These are phyloP conservation scores for Dendrocopos noguchii DNA, from an alignment of 2,113 vertebrate genomes.

Conservation along the genomic window DNA sequence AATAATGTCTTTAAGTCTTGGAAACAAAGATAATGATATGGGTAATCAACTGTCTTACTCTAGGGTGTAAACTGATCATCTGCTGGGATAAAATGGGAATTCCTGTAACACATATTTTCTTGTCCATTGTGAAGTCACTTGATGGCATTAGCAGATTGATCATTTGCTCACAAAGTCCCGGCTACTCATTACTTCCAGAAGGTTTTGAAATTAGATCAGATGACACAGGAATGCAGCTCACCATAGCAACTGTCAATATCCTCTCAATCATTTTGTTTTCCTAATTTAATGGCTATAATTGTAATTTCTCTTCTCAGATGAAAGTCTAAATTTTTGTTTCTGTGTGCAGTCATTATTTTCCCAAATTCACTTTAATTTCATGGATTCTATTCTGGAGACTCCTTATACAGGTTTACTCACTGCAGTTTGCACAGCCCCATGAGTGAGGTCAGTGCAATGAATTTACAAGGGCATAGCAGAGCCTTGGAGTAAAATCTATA, in stretches of 20 bases:
- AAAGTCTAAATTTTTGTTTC: not conserved
- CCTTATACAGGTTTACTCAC: not conserved
- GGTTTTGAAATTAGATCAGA: conserved; percentile 33
- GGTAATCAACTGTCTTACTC: conserved; percentile 24
- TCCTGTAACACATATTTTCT: conserved; percentile 42
- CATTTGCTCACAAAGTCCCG: not conserved
- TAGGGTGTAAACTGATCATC: conserved; percentile 27
- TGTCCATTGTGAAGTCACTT: conserved; percentile 12
- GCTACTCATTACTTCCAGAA: conserved; percentile 29
- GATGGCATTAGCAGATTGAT: conserved; percentile 37
- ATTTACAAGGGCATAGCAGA: not conserved
- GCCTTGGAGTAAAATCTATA: not conserved
- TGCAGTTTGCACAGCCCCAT: not conserved
- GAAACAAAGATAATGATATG: conserved; percentile 31
- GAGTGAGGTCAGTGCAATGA: not conserved
- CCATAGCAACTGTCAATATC: not conserved
- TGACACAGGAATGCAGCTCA: not conserved
- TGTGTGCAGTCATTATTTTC: not conserved
- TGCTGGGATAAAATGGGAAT: conserved; percentile 36
- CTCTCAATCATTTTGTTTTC: conserved; percentile 6
- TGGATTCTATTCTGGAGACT: not conserved
- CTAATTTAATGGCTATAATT: not conserved
- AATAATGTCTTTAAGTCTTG: conserved; percentile 38
- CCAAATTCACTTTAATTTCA: not conserved
- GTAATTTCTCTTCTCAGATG: not conserved